These are phyloP conservation scores for Drosophila sulfurigaster DNA, from an alignment of 1,140 invertebrate species.

Conservation along the genomic window DNA sequence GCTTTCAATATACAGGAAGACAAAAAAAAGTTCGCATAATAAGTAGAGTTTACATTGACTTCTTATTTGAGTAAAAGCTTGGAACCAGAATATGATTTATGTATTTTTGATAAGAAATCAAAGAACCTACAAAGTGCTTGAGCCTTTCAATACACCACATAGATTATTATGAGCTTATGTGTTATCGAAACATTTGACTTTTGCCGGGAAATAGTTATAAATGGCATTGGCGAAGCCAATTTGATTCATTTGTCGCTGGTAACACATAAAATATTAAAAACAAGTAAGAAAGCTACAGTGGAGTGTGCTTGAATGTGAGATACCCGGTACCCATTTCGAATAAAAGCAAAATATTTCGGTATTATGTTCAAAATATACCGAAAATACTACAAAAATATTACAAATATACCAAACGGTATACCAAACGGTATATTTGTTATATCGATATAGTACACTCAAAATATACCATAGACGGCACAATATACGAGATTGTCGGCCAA, in stretches of 20 bases:
- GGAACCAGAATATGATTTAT: slow-evolving; percentile 36
- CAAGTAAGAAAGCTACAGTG: background rate
- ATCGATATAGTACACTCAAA: no score
- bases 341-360: no score
- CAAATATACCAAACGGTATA: background rate
- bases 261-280: background rate
- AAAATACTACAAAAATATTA: background rate
- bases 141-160: slow-evolving; percentile 11
- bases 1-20: no score
- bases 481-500: no score
- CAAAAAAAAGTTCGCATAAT: no score
- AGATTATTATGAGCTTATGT: slow-evolving; percentile 22
- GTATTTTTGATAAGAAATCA: slow-evolving; percentile 45
- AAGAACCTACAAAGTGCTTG: slow-evolving; percentile 5
- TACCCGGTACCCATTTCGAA: no score
- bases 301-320: no score
- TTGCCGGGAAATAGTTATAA: slow-evolving; percentile 20
- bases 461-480: no score
- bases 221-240: slow-evolving; percentile 14
- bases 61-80: background rate
- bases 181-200: slow-evolving; percentile 35
- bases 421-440: no score
- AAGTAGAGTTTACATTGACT: background rate
- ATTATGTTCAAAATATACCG: no score
- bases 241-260: background rate